Evolutionary conservation across 2,113 vertebrate genomes (phyloP).

Genomic region (Diadophis punctatus): DNA sequence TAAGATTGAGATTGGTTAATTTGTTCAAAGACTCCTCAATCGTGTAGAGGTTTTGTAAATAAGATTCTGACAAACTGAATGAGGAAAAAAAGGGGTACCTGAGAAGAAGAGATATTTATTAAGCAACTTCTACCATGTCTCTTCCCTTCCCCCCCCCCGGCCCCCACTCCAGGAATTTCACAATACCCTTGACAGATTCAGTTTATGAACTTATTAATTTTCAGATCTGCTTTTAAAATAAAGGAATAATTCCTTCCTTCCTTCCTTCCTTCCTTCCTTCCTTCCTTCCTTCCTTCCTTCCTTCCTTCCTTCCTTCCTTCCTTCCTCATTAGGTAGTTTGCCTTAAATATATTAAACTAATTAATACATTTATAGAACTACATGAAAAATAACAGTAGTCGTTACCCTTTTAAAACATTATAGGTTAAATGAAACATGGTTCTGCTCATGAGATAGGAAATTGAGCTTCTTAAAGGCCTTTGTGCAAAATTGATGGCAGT

Average conservation of each 20-base stretch:
- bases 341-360: not conserved
- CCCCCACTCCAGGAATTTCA: not conserved
- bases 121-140: not conserved
- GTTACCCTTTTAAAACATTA: not conserved
- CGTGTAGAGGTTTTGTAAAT: not conserved
- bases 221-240: not conserved
- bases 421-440: conserved; percentile 1
- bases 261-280: not conserved
- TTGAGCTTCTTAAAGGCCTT: conserved; percentile 3
- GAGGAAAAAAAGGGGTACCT: not conserved
- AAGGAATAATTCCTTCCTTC: not conserved
- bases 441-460: not conserved
- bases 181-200: not conserved
- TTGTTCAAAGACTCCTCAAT: not conserved
- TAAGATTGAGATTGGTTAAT: not conserved
- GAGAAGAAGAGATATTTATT: not conserved
- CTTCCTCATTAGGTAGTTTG: not conserved
- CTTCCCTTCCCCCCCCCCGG: rapidly evolving
- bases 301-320: too few species aligned
- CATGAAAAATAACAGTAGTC: not conserved
- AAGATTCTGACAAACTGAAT: not conserved
- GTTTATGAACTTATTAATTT: not conserved
- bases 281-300: too few species aligned
- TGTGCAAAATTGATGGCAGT: conserved; percentile 16
- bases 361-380: not conserved